phyloP scores from a whole-genome alignment of 1,140 invertebrate species.

The Latrodectus geometricus region DNA sequence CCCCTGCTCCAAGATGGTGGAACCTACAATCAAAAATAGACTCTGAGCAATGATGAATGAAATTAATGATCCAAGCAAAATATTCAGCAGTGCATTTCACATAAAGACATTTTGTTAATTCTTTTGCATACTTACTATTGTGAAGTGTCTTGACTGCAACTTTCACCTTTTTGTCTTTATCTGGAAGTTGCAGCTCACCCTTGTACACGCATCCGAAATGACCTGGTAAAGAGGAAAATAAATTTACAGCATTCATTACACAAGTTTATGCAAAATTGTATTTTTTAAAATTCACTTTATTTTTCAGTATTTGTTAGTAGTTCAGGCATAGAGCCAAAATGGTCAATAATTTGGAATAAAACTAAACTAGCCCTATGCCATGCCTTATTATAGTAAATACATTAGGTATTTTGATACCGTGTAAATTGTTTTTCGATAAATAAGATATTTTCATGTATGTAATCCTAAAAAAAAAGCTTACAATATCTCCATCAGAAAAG shows the following conservation, averaged over 20 bases:
- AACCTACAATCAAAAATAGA: slow-evolving; percentile 63
- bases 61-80: not conserved
- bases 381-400: too few species aligned
- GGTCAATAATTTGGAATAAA: too few species aligned
- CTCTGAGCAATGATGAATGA: not conserved
- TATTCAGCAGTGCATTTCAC: not conserved
- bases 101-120: not conserved
- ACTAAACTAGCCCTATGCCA: too few species aligned
- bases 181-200: slow-evolving; percentile 66
- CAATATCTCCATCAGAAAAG: too few species aligned
- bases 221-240: slow-evolving; percentile 64
- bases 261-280: too few species aligned
- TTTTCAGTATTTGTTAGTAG: too few species aligned
- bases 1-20: slow-evolving; percentile 66
- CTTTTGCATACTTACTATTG: slow-evolving; percentile 64
- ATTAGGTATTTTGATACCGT: too few species aligned
- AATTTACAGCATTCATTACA: not conserved
- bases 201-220: slow-evolving; percentile 71
- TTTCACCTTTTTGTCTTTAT: slow-evolving; percentile 66
- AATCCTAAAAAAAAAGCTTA: too few species aligned
- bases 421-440: too few species aligned
- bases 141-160: slow-evolving; percentile 72
- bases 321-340: too few species aligned
- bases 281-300: too few species aligned
- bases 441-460: too few species aligned